Percentiles rank a stretch among this genome's conserved stretches.
Conservation (phyloP, 92 coral and sea anemone species). For the Plumapathes pennacea region DNA sequence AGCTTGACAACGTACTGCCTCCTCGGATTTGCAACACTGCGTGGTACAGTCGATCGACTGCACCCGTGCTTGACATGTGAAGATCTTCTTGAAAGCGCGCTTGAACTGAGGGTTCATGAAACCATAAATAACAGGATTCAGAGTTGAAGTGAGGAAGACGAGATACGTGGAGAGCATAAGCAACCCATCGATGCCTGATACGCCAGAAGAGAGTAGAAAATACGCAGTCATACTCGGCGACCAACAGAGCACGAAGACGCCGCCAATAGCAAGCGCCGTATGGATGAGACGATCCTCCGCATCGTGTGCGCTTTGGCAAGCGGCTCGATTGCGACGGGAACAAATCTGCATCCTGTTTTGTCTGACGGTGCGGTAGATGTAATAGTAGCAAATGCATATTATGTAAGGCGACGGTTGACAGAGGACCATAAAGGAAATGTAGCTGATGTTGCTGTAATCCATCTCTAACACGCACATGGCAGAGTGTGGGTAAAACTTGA, state of each 20-base stretch:
- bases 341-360: constrained; percentile 53
- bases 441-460: constrained; percentile 10
- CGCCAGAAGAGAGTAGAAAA: constrained; percentile 31
- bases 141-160: constrained; percentile 22
- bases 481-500: constrained; percentile 23
- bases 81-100: constrained; percentile 27
- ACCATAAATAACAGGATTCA: constrained; percentile 49
- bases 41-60: too few relatives aligned
- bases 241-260: constrained; percentile 60
- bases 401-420: constrained; percentile 58
- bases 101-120: constrained; percentile 56
- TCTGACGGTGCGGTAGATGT: constrained; percentile 34
- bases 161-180: constrained; percentile 19
- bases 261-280: constrained; percentile 63
- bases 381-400: constrained; percentile 49
- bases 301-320: constrained; percentile 29
- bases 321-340: constrained; percentile 37
- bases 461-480: constrained; percentile 42
- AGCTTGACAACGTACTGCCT: too few relatives aligned
- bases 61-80: too few relatives aligned
- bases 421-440: constrained; percentile 17
- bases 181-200: background rate
- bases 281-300: constrained; percentile 45
- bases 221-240: constrained; percentile 48
- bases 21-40: too few relatives aligned